These are phyloP conservation scores for Lithophane socia DNA, from an alignment of 2,888 invertebrate genomes.

Conservation along the genomic window DNA sequence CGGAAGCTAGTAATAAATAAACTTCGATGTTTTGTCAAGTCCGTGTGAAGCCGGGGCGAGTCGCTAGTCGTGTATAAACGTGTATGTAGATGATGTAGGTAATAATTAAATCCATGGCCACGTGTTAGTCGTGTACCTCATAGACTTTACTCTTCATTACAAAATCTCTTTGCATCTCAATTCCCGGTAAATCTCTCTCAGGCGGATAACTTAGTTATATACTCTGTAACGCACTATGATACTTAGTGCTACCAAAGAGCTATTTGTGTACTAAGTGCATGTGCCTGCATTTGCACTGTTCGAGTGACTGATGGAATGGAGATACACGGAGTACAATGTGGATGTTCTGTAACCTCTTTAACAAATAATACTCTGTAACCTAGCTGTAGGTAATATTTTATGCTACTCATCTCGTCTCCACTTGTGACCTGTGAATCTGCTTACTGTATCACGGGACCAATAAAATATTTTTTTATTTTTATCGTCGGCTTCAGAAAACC, in stretches of 20 bases:
- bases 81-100: not conserved
- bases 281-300: not conserved
- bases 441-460: not conserved
- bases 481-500: not conserved
- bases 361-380: not conserved
- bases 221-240: not conserved
- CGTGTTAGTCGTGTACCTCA: not conserved
- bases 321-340: not conserved
- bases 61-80: not conserved
- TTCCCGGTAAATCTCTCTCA: not conserved
- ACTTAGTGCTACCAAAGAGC: not conserved
- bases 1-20: no score
- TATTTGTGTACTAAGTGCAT: slow-evolving; percentile 6
- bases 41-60: not conserved
- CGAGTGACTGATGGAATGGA: not conserved
- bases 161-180: slow-evolving; percentile 14
- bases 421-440: not conserved
- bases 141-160: slow-evolving; percentile 3
- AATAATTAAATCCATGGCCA: not conserved
- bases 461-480: not conserved
- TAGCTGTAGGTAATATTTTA: not conserved
- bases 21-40: not conserved
- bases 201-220: slow-evolving; percentile 9
- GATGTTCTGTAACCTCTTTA: not conserved
- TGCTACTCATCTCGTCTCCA: not conserved